Conservation (phyloP, 2,888 invertebrate genomes). For the Machimus atricapillus region DNA sequence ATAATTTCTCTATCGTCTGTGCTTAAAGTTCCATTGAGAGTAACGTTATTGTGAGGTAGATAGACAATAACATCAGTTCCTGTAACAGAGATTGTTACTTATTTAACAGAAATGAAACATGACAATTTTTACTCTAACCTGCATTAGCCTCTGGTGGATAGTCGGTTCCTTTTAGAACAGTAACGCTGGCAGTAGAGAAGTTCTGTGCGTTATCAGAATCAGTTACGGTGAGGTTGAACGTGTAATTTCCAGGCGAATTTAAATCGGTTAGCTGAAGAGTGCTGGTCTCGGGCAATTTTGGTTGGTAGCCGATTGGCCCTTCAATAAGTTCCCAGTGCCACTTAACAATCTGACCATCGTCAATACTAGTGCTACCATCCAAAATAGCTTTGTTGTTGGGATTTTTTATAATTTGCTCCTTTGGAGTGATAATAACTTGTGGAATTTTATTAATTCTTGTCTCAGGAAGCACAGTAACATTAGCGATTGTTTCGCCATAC, state of each 20-base stretch:
- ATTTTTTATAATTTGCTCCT: constrained; percentile 83
- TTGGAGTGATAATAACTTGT: constrained; percentile 84
- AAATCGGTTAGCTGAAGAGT: constrained; percentile 86
- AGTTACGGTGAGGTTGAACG: constrained; percentile 88
- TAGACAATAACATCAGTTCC: constrained; percentile 89
- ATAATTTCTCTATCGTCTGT: constrained; percentile 93
- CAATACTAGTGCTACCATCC: constrained; percentile 81
- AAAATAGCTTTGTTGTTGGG: constrained; percentile 90
- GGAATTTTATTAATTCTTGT: constrained; percentile 85
- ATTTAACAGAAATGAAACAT: background rate
- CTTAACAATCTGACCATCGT: constrained; percentile 83
- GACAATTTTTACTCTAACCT: constrained; percentile 61
- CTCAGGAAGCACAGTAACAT: constrained; percentile 88
- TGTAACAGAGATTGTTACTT: constrained; percentile 51
- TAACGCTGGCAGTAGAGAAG: constrained; percentile 86
- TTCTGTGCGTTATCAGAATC: constrained; percentile 89
- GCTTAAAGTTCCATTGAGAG: constrained; percentile 87
- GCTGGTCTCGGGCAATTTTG: constrained; percentile 77
- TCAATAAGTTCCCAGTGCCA: constrained; percentile 94
- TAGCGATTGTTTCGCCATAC: constrained; percentile 83
- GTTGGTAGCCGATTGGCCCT: constrained; percentile 86
- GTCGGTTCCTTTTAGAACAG: constrained; percentile 88
- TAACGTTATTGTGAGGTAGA: constrained; percentile 85
- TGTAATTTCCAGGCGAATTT: constrained; percentile 86
- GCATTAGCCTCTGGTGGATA: constrained; percentile 97